These are phyloP conservation scores for Drosophila oshimai DNA, from an alignment of 1,140 invertebrate genomes.

Conservation along the genomic window DNA sequence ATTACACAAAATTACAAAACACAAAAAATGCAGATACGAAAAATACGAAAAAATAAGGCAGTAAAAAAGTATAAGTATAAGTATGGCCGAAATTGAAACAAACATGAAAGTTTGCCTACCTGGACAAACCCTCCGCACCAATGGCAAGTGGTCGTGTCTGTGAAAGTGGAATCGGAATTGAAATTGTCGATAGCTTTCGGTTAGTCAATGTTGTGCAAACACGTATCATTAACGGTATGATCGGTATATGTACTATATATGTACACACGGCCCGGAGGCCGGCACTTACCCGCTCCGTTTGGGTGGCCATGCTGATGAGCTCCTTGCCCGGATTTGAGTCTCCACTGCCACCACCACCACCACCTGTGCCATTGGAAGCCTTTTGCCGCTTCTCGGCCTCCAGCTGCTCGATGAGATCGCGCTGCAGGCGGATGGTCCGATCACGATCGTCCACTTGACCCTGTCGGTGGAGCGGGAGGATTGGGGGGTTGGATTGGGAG, in stretches of 20 bases:
- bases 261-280: not conserved
- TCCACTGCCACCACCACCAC: no score
- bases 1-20: constrained; percentile 11
- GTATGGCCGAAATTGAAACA: constrained; percentile 17
- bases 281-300: constrained; percentile 87
- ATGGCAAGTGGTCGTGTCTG: constrained; percentile 87
- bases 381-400: constrained; percentile 79
- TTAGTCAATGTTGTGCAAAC: constrained; percentile 71
- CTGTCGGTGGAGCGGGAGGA: constrained; percentile 30
- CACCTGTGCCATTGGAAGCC: constrained; percentile 3
- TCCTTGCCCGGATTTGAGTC: constrained; percentile 72
- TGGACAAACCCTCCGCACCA: constrained; percentile 80
- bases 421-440: constrained; percentile 86
- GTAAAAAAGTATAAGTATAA: not conserved
- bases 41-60: constrained; percentile 1
- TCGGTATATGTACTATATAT: not conserved
- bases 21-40: constrained; percentile 10
- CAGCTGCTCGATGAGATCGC: constrained; percentile 85
- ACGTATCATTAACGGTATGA: constrained; percentile 20
- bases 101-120: constrained; percentile 71
- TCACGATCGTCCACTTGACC: constrained; percentile 89
- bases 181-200: constrained; percentile 84
- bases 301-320: constrained; percentile 87
- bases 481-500: constrained; percentile 3
- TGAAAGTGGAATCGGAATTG: constrained; percentile 73